phyloP scores from a whole-genome alignment of 2,113 vertebrate species.

The Nerophis lumbriciformis region DNA sequence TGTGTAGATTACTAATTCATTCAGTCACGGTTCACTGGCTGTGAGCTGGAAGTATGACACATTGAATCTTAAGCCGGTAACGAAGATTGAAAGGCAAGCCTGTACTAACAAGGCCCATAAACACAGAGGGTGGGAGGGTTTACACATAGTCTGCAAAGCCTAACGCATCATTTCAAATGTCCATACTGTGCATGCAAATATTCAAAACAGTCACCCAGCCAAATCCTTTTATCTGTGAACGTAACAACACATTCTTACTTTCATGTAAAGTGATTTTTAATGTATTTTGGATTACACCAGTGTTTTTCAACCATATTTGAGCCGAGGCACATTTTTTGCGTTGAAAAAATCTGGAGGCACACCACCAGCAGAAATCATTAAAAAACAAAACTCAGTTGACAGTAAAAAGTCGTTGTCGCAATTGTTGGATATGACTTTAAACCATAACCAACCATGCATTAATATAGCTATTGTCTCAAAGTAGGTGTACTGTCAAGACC shows the following conservation, averaged over 20 bases:
- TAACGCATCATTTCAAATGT: slow-evolving; percentile 73
- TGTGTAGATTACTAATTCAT: slow-evolving; percentile 74
- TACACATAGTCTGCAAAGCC: slow-evolving; percentile 79
- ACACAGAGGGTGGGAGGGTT: slow-evolving; percentile 73
- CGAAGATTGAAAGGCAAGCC: slow-evolving; percentile 92
- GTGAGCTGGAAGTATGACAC: slow-evolving; percentile 87
- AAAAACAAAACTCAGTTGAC: too few species aligned
- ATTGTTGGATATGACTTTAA: too few species aligned
- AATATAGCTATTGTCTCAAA: too few species aligned
- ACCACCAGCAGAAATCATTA: too few species aligned
- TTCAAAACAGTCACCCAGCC: not conserved
- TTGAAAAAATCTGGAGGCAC: too few species aligned
- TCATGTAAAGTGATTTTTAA: too few species aligned
- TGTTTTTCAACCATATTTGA: too few species aligned
- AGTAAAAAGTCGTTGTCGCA: too few species aligned
- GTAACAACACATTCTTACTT: not conserved
- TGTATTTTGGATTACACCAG: too few species aligned
- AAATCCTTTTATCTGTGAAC: not conserved
- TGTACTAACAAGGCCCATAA: slow-evolving; percentile 81
- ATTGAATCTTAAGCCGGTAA: slow-evolving; percentile 88
- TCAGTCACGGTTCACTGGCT: slow-evolving; percentile 81
- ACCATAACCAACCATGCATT: too few species aligned
- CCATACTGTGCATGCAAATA: not conserved
- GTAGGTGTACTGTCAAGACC: too few species aligned
- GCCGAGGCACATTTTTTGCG: too few species aligned